phyloP scores from a whole-genome alignment of 2,888 invertebrate species.

The Priocnemis perturbator region DNA sequence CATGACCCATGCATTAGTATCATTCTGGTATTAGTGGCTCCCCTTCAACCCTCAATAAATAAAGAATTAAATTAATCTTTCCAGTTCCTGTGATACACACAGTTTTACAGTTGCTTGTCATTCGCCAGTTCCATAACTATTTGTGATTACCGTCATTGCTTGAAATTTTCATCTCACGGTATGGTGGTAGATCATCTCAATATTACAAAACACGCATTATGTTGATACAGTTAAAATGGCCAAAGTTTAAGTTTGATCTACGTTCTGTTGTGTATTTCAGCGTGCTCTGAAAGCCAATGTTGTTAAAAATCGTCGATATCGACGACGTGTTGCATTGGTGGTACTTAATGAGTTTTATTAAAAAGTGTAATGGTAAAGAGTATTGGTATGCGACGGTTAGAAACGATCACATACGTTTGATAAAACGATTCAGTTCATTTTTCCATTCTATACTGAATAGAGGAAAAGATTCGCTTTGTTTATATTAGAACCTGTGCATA shows the following conservation, averaged over 20 bases:
- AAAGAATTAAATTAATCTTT: too few relatives aligned
- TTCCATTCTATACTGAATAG: slow-evolving; percentile 34
- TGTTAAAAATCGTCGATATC: slow-evolving; percentile 38
- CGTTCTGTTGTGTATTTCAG: slow-evolving; percentile 23
- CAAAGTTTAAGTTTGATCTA: slow-evolving; percentile 36
- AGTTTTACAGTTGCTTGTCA: too few relatives aligned
- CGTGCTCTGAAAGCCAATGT: slow-evolving; percentile 45
- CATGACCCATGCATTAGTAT: too few relatives aligned
- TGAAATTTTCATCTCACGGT: too few relatives aligned
- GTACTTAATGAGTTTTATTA: slow-evolving; percentile 44
- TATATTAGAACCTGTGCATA: too few relatives aligned
- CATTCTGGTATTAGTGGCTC: too few relatives aligned
- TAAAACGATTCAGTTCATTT: slow-evolving; percentile 36
- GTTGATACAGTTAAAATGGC: slow-evolving; percentile 34
- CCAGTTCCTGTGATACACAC: too few relatives aligned
- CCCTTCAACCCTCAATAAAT: too few relatives aligned
- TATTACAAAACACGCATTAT: too few relatives aligned
- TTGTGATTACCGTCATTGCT: too few relatives aligned
- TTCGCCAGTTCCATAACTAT: too few relatives aligned
- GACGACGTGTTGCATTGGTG: slow-evolving; percentile 27
- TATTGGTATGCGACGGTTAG: slow-evolving; percentile 22
- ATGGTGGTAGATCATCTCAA: too few relatives aligned
- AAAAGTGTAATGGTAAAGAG: slow-evolving; percentile 23
- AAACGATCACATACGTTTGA: slow-evolving; percentile 36
- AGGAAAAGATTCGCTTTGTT: slow-evolving; percentile 12